Evolutionary conservation across 2,113 vertebrate genomes (phyloP), one percentile per base, ranked within the genome.

Genomic region (Ivindomyrus marchei): DNA sequence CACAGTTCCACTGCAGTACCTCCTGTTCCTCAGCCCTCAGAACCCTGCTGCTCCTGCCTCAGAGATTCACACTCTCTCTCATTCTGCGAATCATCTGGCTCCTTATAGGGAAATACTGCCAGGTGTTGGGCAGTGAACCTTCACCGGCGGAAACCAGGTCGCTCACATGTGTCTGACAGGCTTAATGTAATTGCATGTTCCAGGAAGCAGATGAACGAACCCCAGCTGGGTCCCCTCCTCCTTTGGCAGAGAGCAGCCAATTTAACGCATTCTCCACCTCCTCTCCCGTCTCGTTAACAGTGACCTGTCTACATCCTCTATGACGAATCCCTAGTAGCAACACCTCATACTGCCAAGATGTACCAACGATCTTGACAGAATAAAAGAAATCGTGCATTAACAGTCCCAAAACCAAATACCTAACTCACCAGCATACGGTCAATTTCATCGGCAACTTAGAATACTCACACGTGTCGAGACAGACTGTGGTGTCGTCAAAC

Each of bases 401-500:
- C 15, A 11, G 15, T 49, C 45, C 83, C 21, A 27, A 9, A 21
- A 47, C 11, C 45, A 90, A 47, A 70, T 6, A 50, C 8, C 17
- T 9, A 31, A 36, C 17, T 46, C 50, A 8, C 8, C 36, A 80
- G 74, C 21, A 62, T 3, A n/a, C 11, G n/a, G 9, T 46, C 31
- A 52, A 47, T 36, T 21, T 47, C 58, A 49, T 3, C 1, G 2
- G 39, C 45, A 42, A 85, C 31, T 31, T 80, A 15, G 53, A 53
- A 8, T 92, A 98, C 98, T 97, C 94, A 99, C 98, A 98, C 92
- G 97, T 98, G 92, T 99, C 98, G 94, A 99, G 96, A 94, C 97
- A 98, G 95, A 99, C 98, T 94, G 97, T 96, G 3, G 97, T 98
- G 89, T 99, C 98, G 3, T 99, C 98, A 94, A 98, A 97, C 92